A percentile compares a stretch with the other conserved stretches of the same genome.
These are phyloP conservation scores for Heliocidaris tuberculata DNA, from an alignment of 35 echinoderm and acorn worm genomes.

Conservation along the genomic window DNA sequence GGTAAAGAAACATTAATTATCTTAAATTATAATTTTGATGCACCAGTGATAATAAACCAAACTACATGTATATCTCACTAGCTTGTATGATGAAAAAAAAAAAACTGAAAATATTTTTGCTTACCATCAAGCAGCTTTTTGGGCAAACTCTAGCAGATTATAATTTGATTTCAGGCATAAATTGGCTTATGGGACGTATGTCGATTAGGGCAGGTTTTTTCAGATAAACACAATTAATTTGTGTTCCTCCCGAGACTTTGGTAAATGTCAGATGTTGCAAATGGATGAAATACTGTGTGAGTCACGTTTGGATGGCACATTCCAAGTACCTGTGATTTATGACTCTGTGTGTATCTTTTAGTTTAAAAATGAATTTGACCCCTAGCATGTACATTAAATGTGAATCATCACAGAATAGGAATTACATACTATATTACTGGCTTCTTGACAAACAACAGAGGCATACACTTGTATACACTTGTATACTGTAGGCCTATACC, in stretches of 20 bases:
- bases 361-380: background rate
- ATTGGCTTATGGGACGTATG: background rate
- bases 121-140: background rate
- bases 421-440: background rate
- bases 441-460: background rate
- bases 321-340: background rate
- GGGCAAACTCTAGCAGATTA: background rate
- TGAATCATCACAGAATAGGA: background rate
- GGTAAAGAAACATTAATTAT: background rate
- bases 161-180: background rate
- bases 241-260: background rate
- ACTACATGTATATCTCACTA: no score
- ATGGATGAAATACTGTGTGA: background rate
- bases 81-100: no score
- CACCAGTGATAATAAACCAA: no score
- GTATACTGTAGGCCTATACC: no score
- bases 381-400: background rate
- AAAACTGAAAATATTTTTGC: background rate
- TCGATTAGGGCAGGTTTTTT: background rate
- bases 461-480: no score
- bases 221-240: background rate
- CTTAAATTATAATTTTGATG: background rate
- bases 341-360: background rate
- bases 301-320: background rate
- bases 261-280: background rate